Evolutionary conservation across 2,888 invertebrate genomes (phyloP).

Genomic region (Leptogaster cylindrica): DNA sequence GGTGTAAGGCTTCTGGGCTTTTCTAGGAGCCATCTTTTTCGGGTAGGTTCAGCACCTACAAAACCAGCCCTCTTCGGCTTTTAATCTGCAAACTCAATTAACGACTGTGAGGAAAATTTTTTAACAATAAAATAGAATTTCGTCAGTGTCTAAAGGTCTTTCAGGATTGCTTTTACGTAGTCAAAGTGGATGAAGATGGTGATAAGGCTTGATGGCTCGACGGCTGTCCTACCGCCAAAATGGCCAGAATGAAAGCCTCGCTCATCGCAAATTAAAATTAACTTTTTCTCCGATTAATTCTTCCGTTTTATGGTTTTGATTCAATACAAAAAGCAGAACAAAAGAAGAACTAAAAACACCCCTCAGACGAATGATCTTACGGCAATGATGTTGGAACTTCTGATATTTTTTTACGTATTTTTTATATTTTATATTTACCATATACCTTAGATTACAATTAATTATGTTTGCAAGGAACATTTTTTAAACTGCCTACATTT

Average conservation of each 20-base stretch:
- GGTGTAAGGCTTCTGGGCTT: not conserved
- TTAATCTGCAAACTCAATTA: conserved; percentile 39
- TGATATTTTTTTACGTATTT: too few relatives aligned
- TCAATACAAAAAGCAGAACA: too few relatives aligned
- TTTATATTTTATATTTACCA: too few relatives aligned
- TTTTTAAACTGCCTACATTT: too few relatives aligned
- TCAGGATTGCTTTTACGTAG: conserved; percentile 37
- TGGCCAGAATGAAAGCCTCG: too few relatives aligned
- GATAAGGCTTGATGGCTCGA: conserved; percentile 22
- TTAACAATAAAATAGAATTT: conserved; percentile 40
- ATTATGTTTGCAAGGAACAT: too few relatives aligned
- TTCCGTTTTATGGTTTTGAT: too few relatives aligned
- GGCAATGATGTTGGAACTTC: too few relatives aligned
- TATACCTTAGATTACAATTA: too few relatives aligned
- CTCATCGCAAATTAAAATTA: not conserved
- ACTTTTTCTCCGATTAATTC: too few relatives aligned
- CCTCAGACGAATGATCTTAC: too few relatives aligned
- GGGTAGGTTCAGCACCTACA: conserved; percentile 12
- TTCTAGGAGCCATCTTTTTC: not conserved
- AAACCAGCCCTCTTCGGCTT: conserved; percentile 13
- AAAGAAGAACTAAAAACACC: too few relatives aligned
- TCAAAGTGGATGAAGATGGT: conserved; percentile 35
- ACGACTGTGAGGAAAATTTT: conserved; percentile 29
- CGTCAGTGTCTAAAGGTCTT: conserved; percentile 35
- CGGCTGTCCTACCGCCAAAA: conserved; percentile 3